Conservation (phyloP, 2,797 vertebrate species). For the Etheostoma perlongum region DNA sequence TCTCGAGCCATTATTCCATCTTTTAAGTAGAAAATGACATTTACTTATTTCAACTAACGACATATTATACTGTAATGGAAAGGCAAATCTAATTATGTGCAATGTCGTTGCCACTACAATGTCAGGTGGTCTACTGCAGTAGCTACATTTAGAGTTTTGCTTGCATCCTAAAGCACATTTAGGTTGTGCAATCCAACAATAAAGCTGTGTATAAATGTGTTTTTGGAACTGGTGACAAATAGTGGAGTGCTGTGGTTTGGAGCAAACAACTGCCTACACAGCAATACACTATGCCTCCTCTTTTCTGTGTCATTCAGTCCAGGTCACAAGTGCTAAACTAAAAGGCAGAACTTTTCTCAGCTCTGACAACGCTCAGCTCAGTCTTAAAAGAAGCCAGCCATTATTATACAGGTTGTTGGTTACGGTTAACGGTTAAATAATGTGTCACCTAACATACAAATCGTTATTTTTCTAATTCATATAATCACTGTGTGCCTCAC, state of each 20-base stretch:
- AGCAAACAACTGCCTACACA: conserved; percentile 7
- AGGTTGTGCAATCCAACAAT: background rate
- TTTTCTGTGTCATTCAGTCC: background rate
- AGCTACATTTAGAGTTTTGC: background rate
- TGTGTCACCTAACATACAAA: background rate
- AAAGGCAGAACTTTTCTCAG: conserved; percentile 1
- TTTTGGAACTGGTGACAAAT: background rate
- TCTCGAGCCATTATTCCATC: background rate
- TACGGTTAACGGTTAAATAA: background rate
- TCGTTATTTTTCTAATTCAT: background rate
- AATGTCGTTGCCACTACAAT: background rate
- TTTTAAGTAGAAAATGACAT: background rate
- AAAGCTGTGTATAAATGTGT: background rate
- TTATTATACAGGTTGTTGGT: background rate
- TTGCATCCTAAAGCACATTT: background rate
- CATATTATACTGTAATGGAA: background rate
- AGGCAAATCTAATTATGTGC: background rate
- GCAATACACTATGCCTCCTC: background rate
- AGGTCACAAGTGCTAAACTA: background rate
- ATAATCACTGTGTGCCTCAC: background rate
- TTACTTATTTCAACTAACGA: background rate
- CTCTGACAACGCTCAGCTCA: background rate
- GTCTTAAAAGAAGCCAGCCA: conserved; percentile 1
- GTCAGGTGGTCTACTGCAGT: background rate
- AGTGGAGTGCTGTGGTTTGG: conserved; percentile 3